phyloP scores from a whole-genome alignment of 2,888 invertebrate genomes.

The Andricus quercusramuli region DNA sequence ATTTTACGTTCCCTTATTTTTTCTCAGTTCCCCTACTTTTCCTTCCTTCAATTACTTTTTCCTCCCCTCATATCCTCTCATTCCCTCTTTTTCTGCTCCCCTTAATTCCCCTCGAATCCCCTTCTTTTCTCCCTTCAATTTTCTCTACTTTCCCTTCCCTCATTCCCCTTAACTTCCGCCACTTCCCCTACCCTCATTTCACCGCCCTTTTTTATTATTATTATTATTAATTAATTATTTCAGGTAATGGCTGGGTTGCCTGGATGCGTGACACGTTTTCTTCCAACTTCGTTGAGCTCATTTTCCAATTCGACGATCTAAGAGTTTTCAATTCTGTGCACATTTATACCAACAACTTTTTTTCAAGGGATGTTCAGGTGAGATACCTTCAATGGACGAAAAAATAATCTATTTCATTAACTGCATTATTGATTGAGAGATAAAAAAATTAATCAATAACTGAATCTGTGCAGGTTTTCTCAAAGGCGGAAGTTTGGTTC shows the following conservation, averaged over 20 bases:
- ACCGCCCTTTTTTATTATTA: no score
- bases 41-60: no score
- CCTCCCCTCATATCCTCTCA: no score
- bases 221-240: constrained; percentile 45
- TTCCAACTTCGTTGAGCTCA: constrained; percentile 82
- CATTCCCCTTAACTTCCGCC: no score
- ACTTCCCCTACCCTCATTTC: no score
- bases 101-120: no score
- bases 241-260: constrained; percentile 88
- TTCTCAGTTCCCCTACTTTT: no score
- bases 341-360: constrained; percentile 86
- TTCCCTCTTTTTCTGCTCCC: no score
- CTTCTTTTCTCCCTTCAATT: no score
- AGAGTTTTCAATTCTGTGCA: constrained; percentile 85
- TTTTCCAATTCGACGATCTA: constrained; percentile 86
- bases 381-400: constrained; percentile 44
- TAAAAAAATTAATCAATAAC: neutral
- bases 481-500: constrained; percentile 84
- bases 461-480: constrained; percentile 81
- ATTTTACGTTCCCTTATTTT: no score
- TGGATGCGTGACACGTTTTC: constrained; percentile 84
- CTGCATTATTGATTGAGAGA: constrained; percentile 9
- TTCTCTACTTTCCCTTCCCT: no score
- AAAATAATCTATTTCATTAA: no score
- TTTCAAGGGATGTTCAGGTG: constrained; percentile 85